Conservation (phyloP, 2,888 invertebrate genomes). For the Himalopsyche anomala region DNA sequence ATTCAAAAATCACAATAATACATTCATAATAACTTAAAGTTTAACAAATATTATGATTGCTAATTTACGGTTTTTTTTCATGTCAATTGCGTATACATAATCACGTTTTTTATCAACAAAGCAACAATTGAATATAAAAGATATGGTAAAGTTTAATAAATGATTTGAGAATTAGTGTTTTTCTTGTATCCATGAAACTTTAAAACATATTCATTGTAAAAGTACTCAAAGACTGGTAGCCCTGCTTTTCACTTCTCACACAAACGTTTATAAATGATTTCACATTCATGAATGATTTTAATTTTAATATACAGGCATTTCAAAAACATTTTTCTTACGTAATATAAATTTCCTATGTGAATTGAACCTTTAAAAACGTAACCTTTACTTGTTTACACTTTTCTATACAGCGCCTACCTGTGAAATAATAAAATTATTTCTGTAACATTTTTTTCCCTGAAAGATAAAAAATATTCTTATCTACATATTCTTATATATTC, state of each 20-base stretch:
- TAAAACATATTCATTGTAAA: too few species aligned
- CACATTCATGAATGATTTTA: too few species aligned
- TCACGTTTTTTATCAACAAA: not conserved
- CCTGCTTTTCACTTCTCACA: too few species aligned
- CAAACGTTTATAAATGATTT: too few species aligned
- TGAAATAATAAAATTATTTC: too few species aligned
- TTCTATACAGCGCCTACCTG: not conserved
- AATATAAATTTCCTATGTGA: not conserved
- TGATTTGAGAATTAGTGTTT: not conserved
- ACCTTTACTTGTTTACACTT: conserved; percentile 4
- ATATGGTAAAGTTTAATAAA: not conserved
- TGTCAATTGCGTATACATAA: not conserved
- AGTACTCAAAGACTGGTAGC: too few species aligned
- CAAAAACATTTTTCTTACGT: too few species aligned
- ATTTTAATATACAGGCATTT: too few species aligned
- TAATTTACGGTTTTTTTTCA: not conserved
- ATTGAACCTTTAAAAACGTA: not conserved
- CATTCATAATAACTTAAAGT: not conserved
- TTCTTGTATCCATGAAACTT: too few species aligned
- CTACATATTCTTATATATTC: too few species aligned
- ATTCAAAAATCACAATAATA: not conserved
- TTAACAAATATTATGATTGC: conserved; percentile 15
- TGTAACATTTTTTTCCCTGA: too few species aligned
- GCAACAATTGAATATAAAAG: not conserved
- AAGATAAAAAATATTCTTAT: too few species aligned